Conservation (phyloP, 2,113 vertebrate genomes). For the Pachypanchax playfairii region DNA sequence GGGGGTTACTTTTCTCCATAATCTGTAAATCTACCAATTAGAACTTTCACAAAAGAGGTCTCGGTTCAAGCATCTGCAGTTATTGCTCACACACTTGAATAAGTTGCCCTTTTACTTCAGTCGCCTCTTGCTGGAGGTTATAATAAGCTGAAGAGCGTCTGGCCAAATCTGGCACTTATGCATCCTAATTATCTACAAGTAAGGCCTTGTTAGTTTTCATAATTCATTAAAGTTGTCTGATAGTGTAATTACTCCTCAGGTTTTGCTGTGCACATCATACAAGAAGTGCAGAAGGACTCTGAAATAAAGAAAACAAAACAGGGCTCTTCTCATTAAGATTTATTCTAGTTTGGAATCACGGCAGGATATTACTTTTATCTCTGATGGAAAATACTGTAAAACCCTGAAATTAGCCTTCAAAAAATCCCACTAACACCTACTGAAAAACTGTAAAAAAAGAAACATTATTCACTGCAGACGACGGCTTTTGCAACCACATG, state of each 20-base stretch:
- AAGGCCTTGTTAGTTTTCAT: constrained; percentile 53
- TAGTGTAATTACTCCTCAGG: constrained; percentile 54
- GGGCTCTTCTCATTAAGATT: constrained; percentile 10
- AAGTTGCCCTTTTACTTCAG: constrained; percentile 47
- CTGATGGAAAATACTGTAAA: constrained; percentile 43
- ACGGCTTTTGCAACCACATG: no score
- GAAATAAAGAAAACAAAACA: background rate
- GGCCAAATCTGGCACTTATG: constrained; percentile 26
- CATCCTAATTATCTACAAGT: constrained; percentile 57
- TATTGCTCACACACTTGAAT: constrained; percentile 27
- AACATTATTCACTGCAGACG: no score
- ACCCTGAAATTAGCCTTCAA: constrained; percentile 14
- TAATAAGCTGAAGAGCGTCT: constrained; percentile 33
- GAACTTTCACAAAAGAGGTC: constrained; percentile 23
- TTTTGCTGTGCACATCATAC: constrained; percentile 19
- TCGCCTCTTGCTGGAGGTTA: constrained; percentile 27
- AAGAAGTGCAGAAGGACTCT: constrained; percentile 6
- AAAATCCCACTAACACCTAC: background rate
- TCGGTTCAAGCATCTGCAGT: constrained; percentile 5
- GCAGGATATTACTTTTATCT: constrained; percentile 22
- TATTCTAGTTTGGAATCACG: constrained; percentile 1
- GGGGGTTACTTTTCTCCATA: background rate
- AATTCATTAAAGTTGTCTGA: constrained; percentile 54
- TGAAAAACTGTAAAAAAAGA: no score
- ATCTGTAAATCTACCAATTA: constrained; percentile 61